Base-by-base conservation (phyloP, 2,888 invertebrate genomes). In the Nowickia ferox region DNA sequence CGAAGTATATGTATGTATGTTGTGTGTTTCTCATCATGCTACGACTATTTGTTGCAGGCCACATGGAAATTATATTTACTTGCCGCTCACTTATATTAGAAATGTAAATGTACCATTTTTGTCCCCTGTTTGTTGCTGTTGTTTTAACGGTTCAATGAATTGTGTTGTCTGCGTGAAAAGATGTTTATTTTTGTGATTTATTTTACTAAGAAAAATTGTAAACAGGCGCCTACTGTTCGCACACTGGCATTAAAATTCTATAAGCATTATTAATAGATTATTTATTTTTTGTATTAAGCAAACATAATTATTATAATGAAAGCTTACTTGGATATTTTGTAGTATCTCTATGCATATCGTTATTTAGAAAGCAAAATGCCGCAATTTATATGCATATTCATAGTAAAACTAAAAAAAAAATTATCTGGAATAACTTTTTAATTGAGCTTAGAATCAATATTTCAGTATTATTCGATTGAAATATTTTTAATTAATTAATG, bases 101-200 rank as follows among this genome's bases (percentile, higher is more conserved):
- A 42, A 59, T 59, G 59, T 59, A n/a, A 75, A 55, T 84, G 79
- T 69, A 79, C 57, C 74, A 63, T 53, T 74, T 79, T 59, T 46
- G 44, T 57, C 5, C n/a, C 17, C 40, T 53, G 19, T 53, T 78
- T 61, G 75, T 71, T 66, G 19, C 38, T 77, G 57, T 68, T 77
- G 19, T 59, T 68, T 84, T 65, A 75, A 84, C 38, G 59, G 79
- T 84, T 84, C 69, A 75, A 71, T 79, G 75, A 69, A 75, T 84
- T 57, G 55, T 51, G 30, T 71, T 48, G 30, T 65, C 53, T 46
- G 63, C 59, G 57, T 51, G 30, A 46, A n/a, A 15, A 59, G 71
- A 51, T 77, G 66, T 77, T 74, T 72, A 51, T 55, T 81, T 82
- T 76, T 63, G 63, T 22, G 55, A 44, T 40, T 65, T 65, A 55